Evolutionary conservation across 1,140 invertebrate species (phyloP).

Genomic region (Zaprionus nigranus): DNA sequence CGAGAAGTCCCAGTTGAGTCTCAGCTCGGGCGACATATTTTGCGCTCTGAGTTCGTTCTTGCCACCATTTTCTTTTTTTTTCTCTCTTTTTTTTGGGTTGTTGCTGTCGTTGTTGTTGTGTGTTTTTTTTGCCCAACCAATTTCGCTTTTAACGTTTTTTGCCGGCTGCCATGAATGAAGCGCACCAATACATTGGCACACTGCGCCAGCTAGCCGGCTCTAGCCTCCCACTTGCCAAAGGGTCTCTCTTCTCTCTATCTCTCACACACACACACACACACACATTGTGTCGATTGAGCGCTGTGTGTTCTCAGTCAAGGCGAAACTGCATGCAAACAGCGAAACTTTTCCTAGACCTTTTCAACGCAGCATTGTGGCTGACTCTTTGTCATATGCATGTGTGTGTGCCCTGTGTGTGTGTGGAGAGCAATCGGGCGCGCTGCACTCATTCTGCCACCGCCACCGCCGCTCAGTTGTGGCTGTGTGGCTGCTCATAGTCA

Average conservation of each 20-base stretch:
- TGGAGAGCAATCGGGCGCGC: conserved; percentile 46
- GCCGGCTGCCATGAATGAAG: conserved; percentile 81
- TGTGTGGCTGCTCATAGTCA: conserved; percentile 37
- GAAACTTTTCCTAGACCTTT: conserved; percentile 63
- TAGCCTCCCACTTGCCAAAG: conserved; percentile 49
- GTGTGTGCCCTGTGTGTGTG: conserved; percentile 14
- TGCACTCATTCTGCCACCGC: conserved; percentile 57
- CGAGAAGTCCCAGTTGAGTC: conserved; percentile 21
- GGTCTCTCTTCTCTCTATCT: conserved; percentile 31
- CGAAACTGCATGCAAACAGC: conserved; percentile 42
- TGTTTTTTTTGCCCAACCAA: conserved; percentile 66
- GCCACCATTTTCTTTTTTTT: conserved; percentile 75
- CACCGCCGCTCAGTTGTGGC: conserved; percentile 38
- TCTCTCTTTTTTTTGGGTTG: conserved; percentile 1
- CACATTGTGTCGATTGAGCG: conserved; percentile 37
- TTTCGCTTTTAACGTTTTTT: conserved; percentile 82
- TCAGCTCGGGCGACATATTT: conserved; percentile 43
- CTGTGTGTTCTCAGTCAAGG: conserved; percentile 53
- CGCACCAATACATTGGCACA: conserved; percentile 48
- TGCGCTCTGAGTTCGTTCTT: conserved; percentile 48
- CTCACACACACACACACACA: conserved; percentile 23
- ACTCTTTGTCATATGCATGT: conserved; percentile 36
- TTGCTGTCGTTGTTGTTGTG: neutral
- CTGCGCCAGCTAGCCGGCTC: conserved; percentile 51
- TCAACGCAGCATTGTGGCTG: conserved; percentile 43